Base-by-base conservation (phyloP, 2,113 vertebrate genomes). In the Nothocercus nigrocapillus region DNA sequence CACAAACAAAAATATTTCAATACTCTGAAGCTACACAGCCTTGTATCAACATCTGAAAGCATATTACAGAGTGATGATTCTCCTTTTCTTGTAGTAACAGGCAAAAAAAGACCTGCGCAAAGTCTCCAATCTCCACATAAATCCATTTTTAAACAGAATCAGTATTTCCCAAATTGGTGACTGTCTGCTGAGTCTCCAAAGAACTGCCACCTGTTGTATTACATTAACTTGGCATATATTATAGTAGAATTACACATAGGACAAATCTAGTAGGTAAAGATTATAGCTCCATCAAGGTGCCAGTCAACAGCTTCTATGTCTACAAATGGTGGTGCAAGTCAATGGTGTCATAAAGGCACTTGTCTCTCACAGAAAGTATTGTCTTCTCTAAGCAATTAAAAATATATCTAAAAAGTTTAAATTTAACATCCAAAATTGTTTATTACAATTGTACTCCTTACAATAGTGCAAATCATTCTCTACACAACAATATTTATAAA, bases 261-360 rank as follows among this genome's bases (percentile, higher is more conserved):
- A 91, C 89, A 94, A 90, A 93, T 88, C 44, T 84, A 76, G 81
- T 79, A 88, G 91, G 80, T 74, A 90, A 74, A 89, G 88, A 89
- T 81, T 74, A 80, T 53, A 88, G 90, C 86, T 54, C 63, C 66
- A 73, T 36, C 64, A 85, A 93, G 90, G 69, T 92, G 76, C 70
- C 64, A 85, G 64, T 82, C 85, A 91, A 92, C 45, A 95, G 72
- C 73, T 95, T 77, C 85, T 69, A 0, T 66, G 89, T 87, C 72
- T 96, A 92, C 58, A 47, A 56, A 76, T 13, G 69, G 90, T 0
- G 44, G 82, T 94, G 45, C 91, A 95, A 91, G 72, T 91, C 42
- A 77, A 61, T 80, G 74, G 92, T 79, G 88, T 95, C 86, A 82
- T 64, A 94, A 97, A 97, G 97, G 97, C 97, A 97, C 97, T 97